Evolutionary conservation across 1,140 invertebrate genomes (phyloP).

Genomic region (Drosophila kurseongensis): DNA sequence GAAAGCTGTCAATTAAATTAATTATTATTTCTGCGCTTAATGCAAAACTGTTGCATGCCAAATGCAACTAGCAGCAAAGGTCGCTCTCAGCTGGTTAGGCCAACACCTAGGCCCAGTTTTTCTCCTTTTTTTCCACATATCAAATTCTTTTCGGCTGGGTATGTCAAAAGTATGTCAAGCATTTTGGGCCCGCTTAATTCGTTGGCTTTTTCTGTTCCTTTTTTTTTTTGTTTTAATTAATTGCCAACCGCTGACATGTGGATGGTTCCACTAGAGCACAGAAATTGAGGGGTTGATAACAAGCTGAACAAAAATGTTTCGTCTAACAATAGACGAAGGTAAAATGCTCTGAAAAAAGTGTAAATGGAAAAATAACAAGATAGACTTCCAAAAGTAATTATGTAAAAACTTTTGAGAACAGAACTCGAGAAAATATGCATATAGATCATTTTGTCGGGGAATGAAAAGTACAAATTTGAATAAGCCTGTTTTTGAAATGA

Average conservation of each 20-base stretch:
- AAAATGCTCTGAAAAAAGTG: neutral
- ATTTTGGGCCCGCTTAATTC: constrained; percentile 79
- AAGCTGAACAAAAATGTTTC: constrained; percentile 10
- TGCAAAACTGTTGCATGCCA: constrained; percentile 79
- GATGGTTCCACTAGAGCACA: constrained; percentile 72
- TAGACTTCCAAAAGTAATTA: neutral
- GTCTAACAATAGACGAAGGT: neutral
- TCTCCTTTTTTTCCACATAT: constrained; percentile 9
- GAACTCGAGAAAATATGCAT: too few species aligned
- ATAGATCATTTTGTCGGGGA: too few species aligned
- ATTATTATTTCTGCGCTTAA: constrained; percentile 81
- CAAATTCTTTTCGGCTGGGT: constrained; percentile 50
- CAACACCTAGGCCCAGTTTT: constrained; percentile 71
- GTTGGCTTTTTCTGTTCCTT: constrained; percentile 31
- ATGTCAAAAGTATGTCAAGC: constrained; percentile 77
- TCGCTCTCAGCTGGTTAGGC: constrained; percentile 40
- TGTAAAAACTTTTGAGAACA: too few species aligned
- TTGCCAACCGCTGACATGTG: constrained; percentile 75
- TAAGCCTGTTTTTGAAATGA: neutral
- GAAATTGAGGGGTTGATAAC: constrained; percentile 69
- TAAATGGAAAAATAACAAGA: neutral
- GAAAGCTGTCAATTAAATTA: constrained; percentile 84
- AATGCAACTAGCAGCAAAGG: constrained; percentile 55
- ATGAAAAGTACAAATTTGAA: too few species aligned
- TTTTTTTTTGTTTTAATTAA: constrained; percentile 65